These are phyloP conservation scores for Zosterops pallidus DNA, from an alignment of 2,113 vertebrate genomes.

Conservation along the genomic window DNA sequence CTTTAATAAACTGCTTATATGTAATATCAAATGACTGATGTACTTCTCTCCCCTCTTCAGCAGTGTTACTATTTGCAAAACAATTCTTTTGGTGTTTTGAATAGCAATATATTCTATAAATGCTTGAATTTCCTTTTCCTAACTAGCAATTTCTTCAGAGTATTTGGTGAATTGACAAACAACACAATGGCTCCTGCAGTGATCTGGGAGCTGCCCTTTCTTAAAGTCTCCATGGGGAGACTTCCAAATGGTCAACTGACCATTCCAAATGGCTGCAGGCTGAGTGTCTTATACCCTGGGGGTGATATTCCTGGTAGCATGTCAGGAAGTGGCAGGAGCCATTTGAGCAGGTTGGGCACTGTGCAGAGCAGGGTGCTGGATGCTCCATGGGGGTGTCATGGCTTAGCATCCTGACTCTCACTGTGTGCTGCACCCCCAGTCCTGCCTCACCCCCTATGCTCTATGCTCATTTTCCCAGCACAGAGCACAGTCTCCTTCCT, in stretches of 20 bases:
- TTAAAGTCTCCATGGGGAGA: not conserved
- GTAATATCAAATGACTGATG: slow-evolving; percentile 79
- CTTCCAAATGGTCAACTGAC: not conserved
- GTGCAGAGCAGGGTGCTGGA: not conserved
- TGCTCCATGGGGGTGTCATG: rapidly evolving
- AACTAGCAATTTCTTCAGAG: slow-evolving; percentile 67
- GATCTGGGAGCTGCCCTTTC: not conserved
- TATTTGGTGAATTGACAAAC: slow-evolving; percentile 56
- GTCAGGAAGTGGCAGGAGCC: not conserved
- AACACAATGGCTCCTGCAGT: not conserved
- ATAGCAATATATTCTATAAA: slow-evolving; percentile 70
- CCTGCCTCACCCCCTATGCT: not conserved
- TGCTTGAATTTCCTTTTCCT: slow-evolving; percentile 70
- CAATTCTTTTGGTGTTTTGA: slow-evolving; percentile 67
- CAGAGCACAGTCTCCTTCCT: not conserved
- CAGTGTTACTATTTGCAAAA: slow-evolving; percentile 75
- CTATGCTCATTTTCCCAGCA: not conserved
- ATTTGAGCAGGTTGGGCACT: rapidly evolving
- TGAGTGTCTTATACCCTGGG: not conserved
- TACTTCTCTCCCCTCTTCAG: slow-evolving; percentile 67
- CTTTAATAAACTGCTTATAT: slow-evolving; percentile 82
- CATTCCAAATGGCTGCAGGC: not conserved
- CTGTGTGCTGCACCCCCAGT: not conserved
- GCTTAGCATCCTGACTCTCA: not conserved
- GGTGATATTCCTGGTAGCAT: not conserved